phyloP scores from a whole-genome alignment of 2,888 invertebrate genomes.

The Mythimna loreyi region DNA sequence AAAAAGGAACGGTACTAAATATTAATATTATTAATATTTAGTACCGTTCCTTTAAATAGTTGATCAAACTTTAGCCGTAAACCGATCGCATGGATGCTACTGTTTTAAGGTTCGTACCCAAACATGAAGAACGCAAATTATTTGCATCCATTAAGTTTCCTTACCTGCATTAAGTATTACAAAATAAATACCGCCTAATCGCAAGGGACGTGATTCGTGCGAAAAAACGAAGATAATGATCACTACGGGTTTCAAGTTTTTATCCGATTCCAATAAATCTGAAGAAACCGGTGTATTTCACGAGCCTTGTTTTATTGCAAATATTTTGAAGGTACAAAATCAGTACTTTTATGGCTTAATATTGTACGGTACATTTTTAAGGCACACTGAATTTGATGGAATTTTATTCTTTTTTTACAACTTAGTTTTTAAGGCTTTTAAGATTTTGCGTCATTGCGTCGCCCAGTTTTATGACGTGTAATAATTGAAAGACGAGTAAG shows the following conservation, averaged over 20 bases:
- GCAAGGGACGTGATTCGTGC: not conserved
- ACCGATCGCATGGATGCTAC: slow-evolving; percentile 5
- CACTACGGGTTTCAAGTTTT: slow-evolving; percentile 10
- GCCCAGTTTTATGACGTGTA: slow-evolving; percentile 29
- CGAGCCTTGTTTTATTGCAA: slow-evolving; percentile 33
- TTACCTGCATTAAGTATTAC: slow-evolving; percentile 22
- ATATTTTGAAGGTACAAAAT: slow-evolving; percentile 34
- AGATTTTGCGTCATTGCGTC: slow-evolving; percentile 8
- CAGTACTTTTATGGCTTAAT: slow-evolving; percentile 51
- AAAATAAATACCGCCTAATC: slow-evolving; percentile 30
- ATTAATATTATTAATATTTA: no score
- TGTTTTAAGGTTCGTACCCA: slow-evolving; percentile 6
- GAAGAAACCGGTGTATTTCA: slow-evolving; percentile 7
- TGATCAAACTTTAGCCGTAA: no score
- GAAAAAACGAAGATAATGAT: slow-evolving; percentile 26
- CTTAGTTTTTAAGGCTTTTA: slow-evolving; percentile 33
- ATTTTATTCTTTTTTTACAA: slow-evolving; percentile 8
- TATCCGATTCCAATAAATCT: slow-evolving; percentile 36
- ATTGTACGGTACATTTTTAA: slow-evolving; percentile 18
- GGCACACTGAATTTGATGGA: slow-evolving; percentile 13
- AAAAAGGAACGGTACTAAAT: no score
- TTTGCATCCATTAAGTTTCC: not conserved
- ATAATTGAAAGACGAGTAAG: slow-evolving; percentile 24
- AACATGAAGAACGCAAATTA: slow-evolving; percentile 24
- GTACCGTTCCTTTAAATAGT: no score